phyloP scores from a whole-genome alignment of 2,797 vertebrate species.

The Sternotherus odoratus region DNA sequence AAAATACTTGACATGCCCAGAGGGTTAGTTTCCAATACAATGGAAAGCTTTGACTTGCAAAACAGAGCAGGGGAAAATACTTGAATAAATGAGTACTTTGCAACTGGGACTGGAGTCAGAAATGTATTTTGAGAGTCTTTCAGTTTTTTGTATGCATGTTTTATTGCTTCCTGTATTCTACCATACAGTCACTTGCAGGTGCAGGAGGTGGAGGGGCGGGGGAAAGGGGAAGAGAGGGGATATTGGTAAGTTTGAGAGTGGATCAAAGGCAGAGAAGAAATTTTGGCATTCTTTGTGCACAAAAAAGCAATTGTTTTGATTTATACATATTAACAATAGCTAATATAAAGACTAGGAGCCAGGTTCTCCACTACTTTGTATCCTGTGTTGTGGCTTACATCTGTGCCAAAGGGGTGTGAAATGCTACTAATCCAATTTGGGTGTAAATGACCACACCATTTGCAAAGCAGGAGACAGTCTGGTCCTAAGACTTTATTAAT shows the following conservation, averaged over 20 bases:
- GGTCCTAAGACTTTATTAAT: neutral
- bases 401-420: neutral
- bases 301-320: neutral
- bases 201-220: too few relatives aligned
- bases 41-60: accelerated
- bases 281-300: neutral
- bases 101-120: neutral
- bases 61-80: neutral
- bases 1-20: accelerated
- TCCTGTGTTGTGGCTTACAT: neutral
- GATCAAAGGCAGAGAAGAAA: neutral
- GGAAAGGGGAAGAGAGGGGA: too few relatives aligned
- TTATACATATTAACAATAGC: neutral
- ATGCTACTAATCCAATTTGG: neutral
- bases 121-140: neutral
- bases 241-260: neutral
- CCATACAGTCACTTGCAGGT: neutral
- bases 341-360: neutral
- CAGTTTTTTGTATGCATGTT: accelerated
- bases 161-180: neutral
- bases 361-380: neutral
- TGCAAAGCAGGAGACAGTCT: neutral
- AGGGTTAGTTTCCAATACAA: neutral
- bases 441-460: neutral
- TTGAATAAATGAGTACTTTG: neutral